phyloP scores from a whole-genome alignment of 1,140 invertebrate species.

The Drosophila ficusphila region DNA sequence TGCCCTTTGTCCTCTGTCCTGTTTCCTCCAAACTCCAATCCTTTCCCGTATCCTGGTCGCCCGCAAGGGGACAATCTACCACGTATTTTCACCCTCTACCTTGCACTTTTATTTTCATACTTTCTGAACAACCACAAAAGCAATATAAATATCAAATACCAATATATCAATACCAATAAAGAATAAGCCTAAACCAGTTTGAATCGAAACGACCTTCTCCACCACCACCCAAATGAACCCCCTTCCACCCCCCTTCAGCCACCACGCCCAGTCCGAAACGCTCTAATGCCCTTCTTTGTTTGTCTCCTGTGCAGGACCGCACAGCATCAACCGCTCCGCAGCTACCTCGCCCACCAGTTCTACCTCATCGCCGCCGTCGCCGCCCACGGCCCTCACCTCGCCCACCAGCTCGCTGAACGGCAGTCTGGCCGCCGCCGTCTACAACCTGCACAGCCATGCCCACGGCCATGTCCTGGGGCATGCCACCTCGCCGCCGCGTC shows the following conservation, averaged over 20 bases:
- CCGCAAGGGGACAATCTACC: neutral
- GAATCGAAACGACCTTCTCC: neutral
- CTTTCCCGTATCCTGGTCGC: conserved; percentile 1
- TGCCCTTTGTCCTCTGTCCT: too few species aligned
- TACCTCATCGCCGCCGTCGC: conserved; percentile 82
- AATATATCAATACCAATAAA: conserved; percentile 12
- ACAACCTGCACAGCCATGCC: conserved; percentile 59
- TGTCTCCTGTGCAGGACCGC: conserved; percentile 69
- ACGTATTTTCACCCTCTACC: conserved; percentile 50
- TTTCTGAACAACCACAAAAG: conserved; percentile 52
- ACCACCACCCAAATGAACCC: too few species aligned
- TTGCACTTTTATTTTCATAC: conserved; percentile 75
- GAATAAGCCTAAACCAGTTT: neutral
- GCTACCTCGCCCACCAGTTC: conserved; percentile 83
- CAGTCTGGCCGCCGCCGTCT: conserved; percentile 58
- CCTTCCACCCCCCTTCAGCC: neutral
- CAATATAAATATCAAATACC: conserved; percentile 38
- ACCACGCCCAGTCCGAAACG: neutral
- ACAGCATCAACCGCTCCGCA: conserved; percentile 78
- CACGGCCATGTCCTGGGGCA: conserved; percentile 19
- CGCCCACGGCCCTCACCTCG: conserved; percentile 74
- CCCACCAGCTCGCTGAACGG: conserved; percentile 68
- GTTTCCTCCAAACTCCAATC: too few species aligned
- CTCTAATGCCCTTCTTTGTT: conserved; percentile 48
- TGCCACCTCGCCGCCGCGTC: conserved; percentile 67